phyloP scores from a whole-genome alignment of 2,888 invertebrate species.

The Stictocephala bisonia region DNA sequence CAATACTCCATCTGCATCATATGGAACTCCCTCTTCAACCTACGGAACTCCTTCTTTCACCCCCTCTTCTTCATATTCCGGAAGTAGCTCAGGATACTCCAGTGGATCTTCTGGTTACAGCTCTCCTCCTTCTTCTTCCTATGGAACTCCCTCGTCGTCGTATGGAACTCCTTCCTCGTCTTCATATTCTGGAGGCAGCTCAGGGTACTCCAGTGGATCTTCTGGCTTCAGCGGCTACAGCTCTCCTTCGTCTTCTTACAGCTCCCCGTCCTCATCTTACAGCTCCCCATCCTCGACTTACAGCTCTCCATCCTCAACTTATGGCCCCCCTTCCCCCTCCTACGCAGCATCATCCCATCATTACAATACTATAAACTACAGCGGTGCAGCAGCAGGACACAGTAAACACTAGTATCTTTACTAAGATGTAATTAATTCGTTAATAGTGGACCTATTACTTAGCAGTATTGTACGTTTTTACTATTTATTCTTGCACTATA shows the following conservation, averaged over 20 bases:
- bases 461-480: not conserved
- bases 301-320: slow-evolving; percentile 1
- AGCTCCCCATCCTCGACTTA: slow-evolving; percentile 10
- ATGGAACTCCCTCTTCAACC: not conserved
- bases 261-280: slow-evolving; percentile 26
- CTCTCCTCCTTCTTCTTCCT: slow-evolving; percentile 5
- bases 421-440: not conserved
- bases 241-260: slow-evolving; percentile 21
- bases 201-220: slow-evolving; percentile 1
- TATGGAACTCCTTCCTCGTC: no score
- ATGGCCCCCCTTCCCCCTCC: slow-evolving; percentile 12
- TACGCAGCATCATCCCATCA: slow-evolving; percentile 11
- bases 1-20: no score
- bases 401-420: slow-evolving; percentile 16
- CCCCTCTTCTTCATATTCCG: slow-evolving; percentile 15
- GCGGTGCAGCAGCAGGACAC: slow-evolving; percentile 1
- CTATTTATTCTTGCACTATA: not conserved
- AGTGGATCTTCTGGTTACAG: not conserved
- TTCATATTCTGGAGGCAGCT: not conserved
- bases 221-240: slow-evolving; percentile 4
- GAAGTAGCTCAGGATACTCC: slow-evolving; percentile 1
- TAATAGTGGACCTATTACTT: no score
- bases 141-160: slow-evolving; percentile 8
- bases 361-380: slow-evolving; percentile 34
- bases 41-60: slow-evolving; percentile 14